Percentiles rank a stretch among this genome's conserved stretches.
phyloP scores from a whole-genome alignment of 1,140 invertebrate species.

The Cryptotermes secundus region DNA sequence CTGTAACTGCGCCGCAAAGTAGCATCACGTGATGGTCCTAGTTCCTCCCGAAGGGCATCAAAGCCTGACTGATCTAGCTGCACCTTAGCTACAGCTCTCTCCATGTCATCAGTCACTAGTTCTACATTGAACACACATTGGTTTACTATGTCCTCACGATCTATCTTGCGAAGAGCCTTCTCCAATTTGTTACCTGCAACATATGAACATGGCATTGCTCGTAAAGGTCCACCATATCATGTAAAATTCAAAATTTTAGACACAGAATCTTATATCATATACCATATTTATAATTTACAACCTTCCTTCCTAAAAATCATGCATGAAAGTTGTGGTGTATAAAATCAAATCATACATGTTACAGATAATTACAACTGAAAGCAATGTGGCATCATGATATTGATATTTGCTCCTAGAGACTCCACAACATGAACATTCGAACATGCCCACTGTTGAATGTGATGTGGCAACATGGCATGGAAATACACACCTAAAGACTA shows the following conservation, averaged over 20 bases:
- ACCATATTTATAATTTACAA: too few species aligned
- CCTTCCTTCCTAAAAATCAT: too few species aligned
- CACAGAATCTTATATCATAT: too few species aligned
- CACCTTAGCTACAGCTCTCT: conserved; percentile 73
- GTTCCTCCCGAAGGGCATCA: conserved; percentile 70
- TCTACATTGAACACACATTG: conserved; percentile 87
- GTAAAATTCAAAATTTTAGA: conserved; percentile 23
- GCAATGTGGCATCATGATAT: too few species aligned
- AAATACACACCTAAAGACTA: too few species aligned
- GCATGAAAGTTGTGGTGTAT: too few species aligned
- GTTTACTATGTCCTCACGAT: conserved; percentile 88
- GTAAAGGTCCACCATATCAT: not conserved
- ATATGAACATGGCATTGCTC: conserved; percentile 21
- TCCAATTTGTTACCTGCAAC: conserved; percentile 78
- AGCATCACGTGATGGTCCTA: conserved; percentile 64
- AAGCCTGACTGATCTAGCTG: conserved; percentile 76
- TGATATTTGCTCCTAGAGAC: too few species aligned
- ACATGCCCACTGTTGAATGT: too few species aligned
- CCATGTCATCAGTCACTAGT: conserved; percentile 75
- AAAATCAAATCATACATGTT: too few species aligned
- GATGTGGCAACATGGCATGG: too few species aligned
- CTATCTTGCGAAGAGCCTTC: conserved; percentile 83
- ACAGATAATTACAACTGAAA: too few species aligned
- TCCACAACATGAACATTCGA: too few species aligned
- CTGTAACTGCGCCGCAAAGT: conserved; percentile 61